Evolutionary conservation across 2,888 invertebrate species (phyloP), one percentile per base, ranked within the genome.

Genomic region (Allophyes oxyacanthae): DNA sequence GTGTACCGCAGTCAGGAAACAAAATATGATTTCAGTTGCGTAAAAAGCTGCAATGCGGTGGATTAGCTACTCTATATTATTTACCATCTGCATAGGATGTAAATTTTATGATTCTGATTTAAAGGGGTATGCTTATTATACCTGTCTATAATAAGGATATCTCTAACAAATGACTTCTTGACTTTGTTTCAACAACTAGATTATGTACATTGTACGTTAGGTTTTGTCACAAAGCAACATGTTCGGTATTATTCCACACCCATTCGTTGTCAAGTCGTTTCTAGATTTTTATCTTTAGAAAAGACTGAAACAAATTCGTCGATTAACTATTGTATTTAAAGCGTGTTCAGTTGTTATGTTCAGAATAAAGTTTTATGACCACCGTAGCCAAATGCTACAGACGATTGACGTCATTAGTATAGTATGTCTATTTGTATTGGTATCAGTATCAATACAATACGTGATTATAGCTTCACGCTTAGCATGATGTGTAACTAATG

Each of bases 321-420:
- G 70, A 72, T 68, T 61, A 54, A 51, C 56, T 59, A 64, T 75
- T 76, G 71, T 73, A 71, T 43, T 59, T 44, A 59, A 64, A 56
- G 20, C 57, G 41, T 55, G 57, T 50, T 58, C 34, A 25, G 33
- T 65, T 30, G 46, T 46, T 50, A 60, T 48, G 45, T 46, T 64
- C 52, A 15, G 26, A 49, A 53, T 61, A 48, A 57, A 53, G 51
- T 74, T 79, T 81, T 76, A 82, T 72, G 67, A 64, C 57, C 32
- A 57, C 77, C 65, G 73, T 64, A 58, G 63, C 81, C 70, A 77
- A 84, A 81, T 77, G 43, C 64, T 72, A 68, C 77, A 77, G 78
- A 75, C 71, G 68, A 64, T 76, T 78, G 79, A 83, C 81, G 82
- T 83, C 81, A 81, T 58, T 61, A 50, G 36, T 10, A 6, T 48